Conservation (phyloP, 1,140 invertebrate genomes). For the Bombus turneri region DNA sequence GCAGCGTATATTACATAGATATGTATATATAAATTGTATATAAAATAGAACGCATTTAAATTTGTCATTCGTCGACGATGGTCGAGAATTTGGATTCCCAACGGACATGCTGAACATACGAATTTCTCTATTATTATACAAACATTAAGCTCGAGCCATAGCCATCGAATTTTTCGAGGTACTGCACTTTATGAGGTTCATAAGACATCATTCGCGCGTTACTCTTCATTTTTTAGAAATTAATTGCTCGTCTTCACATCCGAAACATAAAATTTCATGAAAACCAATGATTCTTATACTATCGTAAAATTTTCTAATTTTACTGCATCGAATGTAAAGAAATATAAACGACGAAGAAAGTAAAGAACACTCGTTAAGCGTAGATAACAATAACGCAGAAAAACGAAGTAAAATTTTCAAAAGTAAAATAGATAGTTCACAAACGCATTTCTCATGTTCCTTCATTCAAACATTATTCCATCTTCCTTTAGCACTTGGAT, state of each 20-base stretch:
- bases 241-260: background rate
- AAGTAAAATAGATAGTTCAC: background rate
- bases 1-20: slow-evolving; percentile 32
- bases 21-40: slow-evolving; percentile 41
- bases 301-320: background rate
- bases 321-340: background rate
- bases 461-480: background rate
- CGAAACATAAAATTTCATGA: too few relatives aligned
- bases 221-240: background rate
- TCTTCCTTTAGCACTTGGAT: slow-evolving; percentile 20
- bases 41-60: slow-evolving; percentile 50
- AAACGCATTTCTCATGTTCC: background rate
- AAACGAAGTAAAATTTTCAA: background rate
- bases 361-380: background rate
- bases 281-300: background rate
- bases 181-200: too few relatives aligned
- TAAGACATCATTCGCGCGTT: background rate
- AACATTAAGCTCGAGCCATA: slow-evolving; percentile 3
- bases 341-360: background rate
- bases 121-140: background rate
- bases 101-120: slow-evolving; percentile 21
- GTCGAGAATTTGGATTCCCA: slow-evolving; percentile 37
- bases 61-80: background rate
- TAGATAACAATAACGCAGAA: background rate
- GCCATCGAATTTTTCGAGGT: background rate